Evolutionary conservation across 2,888 invertebrate genomes (phyloP), one percentile per base, ranked within the genome.

Genomic region (Adelognathus sp.): DNA sequence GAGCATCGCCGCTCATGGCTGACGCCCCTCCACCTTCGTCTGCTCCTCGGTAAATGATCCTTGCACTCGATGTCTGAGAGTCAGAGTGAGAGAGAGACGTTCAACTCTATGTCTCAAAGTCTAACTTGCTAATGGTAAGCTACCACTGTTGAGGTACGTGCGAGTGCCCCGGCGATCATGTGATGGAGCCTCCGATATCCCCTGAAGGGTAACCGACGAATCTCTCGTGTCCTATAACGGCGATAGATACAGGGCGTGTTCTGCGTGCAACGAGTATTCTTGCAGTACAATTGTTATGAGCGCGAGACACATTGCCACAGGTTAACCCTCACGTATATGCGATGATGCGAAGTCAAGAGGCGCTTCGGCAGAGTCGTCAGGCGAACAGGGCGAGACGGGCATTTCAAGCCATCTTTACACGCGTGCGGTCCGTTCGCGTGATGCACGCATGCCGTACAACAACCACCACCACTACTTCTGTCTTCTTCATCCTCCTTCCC

Each of bases 391-490:
- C 31, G 50, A n/a, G 33, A 21, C 29, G 75, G 76, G 73, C 79
- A 70, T 61, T 70, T 67, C 60, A 81, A 85, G 82, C 86, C 87
- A 87, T 88, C 86, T 89, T 88, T 87, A 84, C 87, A 88, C 88
- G 87, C 89, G 87, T 88, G 88, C 88, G 86, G 86, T 88, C 84
- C 85, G 88, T 82, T 89, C 85, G 89, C 89, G 89, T 89, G 89
- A 88, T 84, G 86, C 86, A 86, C 89, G 89, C 88, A 86, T 84
- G 82, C 83, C 80, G 70, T 75, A 76, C 80, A 64, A 70, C 74
- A 31, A 60, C 67, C 71, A 58, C 60, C 71, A 27, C 52, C 52
- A 50, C 70, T 76, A 52, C 72, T 79, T 80, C 56, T 61, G 74
- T 61, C 66, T 72, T 76, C 74, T 76, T 60, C 44, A 44, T 56